Percentiles rank a stretch among this genome's conserved stretches.
Conservation (phyloP, 2,113 vertebrate species). For the Pristiophorus japonicus region DNA sequence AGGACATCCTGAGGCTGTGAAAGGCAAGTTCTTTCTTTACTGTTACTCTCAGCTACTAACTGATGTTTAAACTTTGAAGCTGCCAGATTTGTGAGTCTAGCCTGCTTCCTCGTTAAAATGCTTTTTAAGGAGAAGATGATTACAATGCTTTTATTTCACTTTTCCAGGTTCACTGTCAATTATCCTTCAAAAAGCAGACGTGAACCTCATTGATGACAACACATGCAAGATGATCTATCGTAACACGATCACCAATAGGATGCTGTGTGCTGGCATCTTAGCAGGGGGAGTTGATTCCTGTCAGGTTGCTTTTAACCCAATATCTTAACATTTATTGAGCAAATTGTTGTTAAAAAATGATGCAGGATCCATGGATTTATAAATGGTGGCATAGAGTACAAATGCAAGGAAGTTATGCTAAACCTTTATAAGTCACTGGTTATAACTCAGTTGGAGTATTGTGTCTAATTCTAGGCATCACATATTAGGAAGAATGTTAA, state of each 20-base stretch:
- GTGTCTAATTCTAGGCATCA: no score
- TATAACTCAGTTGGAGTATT: no score
- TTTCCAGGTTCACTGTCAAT: neutral
- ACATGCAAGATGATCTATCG: neutral
- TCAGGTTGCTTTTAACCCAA: neutral
- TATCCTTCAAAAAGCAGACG: neutral
- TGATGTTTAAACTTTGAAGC: neutral
- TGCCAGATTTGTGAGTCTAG: neutral
- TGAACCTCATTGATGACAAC: neutral
- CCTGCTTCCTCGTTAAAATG: neutral
- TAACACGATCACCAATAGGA: neutral
- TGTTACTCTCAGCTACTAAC: no score
- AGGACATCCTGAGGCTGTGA: neutral
- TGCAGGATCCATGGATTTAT: neutral
- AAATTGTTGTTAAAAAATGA: neutral
- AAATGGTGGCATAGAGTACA: neutral
- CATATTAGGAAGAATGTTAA: no score
- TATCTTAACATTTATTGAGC: neutral
- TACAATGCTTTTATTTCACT: neutral
- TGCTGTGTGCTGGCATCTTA: constrained; percentile 30
- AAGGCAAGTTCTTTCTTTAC: neutral
- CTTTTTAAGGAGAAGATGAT: neutral
- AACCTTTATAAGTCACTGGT: no score
- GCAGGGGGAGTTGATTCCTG: neutral
- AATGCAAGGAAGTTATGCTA: no score